phyloP scores from a whole-genome alignment of 2,113 vertebrate species.

The Acrocephalus arundinaceus region DNA sequence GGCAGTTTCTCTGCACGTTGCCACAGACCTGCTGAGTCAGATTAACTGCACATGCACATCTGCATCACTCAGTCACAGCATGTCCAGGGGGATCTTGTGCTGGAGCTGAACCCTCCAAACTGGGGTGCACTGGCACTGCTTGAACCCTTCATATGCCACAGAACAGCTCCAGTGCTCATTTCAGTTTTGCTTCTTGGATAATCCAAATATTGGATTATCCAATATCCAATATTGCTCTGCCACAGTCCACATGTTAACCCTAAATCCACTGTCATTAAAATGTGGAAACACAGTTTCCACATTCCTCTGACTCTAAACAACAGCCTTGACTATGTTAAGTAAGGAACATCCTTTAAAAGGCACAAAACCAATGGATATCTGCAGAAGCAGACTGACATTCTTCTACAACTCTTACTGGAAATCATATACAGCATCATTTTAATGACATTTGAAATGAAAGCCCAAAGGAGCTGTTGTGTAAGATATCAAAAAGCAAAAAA shows the following conservation, averaged over 20 bases:
- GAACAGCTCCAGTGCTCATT: neutral
- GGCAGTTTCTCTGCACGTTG: neutral
- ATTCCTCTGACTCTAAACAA: neutral
- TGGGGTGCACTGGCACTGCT: neutral
- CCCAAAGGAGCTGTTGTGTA: neutral
- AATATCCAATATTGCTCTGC: neutral
- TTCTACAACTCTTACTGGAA: neutral
- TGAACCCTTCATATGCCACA: neutral
- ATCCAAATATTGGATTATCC: neutral
- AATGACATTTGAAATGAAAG: neutral
- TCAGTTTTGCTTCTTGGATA: neutral
- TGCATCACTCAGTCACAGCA: neutral
- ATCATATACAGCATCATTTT: neutral
- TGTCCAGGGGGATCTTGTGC: neutral
- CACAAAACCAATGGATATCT: neutral
- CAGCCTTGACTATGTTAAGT: neutral
- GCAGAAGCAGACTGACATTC: neutral
- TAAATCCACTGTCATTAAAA: neutral
- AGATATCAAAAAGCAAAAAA: neutral
- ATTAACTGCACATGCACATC: neutral
- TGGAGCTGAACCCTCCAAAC: neutral
- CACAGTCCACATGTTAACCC: neutral
- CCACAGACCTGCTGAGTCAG: neutral
- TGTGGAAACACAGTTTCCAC: neutral
- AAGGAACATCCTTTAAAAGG: neutral